These are phyloP conservation scores for Cacatua alba DNA, from an alignment of 2,113 vertebrate genomes.

Conservation along the genomic window DNA sequence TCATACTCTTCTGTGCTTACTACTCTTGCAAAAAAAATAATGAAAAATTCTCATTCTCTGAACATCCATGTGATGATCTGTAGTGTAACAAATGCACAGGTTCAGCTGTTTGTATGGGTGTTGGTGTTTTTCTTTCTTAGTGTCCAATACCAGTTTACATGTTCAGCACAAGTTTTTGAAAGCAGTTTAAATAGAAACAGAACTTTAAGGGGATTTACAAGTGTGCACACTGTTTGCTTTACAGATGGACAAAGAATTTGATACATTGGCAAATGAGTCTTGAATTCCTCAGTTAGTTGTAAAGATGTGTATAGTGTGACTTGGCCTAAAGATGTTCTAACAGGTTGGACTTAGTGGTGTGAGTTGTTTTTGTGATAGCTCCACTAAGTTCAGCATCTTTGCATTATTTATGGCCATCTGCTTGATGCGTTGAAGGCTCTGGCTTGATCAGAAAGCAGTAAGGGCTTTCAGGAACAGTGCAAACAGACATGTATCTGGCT, in stretches of 20 bases:
- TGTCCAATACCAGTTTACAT: neutral
- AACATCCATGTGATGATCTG: neutral
- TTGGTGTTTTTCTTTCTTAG: neutral
- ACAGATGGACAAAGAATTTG: neutral
- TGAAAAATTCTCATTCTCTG: neutral
- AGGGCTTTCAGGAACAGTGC: neutral
- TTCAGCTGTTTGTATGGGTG: neutral
- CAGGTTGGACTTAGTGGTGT: neutral
- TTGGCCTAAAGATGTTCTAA: conserved; percentile 3
- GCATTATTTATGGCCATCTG: conserved; percentile 49
- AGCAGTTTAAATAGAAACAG: neutral
- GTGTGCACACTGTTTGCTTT: neutral
- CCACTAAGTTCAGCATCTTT: neutral
- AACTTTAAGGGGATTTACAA: neutral
- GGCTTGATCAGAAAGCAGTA: conserved; percentile 32
- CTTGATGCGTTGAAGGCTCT: conserved; percentile 33
- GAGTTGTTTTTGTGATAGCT: neutral
- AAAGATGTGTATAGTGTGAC: neutral
- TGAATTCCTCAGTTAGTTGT: neutral
- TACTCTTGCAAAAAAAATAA: neutral
- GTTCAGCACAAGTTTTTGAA: neutral
- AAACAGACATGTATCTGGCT: neutral
- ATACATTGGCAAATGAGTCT: neutral
- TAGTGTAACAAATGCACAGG: neutral
- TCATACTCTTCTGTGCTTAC: neutral